Percentiles rank a stretch among this genome's conserved stretches.
phyloP scores from a whole-genome alignment of 2,888 invertebrate genomes.

The Cantharis lateralis region DNA sequence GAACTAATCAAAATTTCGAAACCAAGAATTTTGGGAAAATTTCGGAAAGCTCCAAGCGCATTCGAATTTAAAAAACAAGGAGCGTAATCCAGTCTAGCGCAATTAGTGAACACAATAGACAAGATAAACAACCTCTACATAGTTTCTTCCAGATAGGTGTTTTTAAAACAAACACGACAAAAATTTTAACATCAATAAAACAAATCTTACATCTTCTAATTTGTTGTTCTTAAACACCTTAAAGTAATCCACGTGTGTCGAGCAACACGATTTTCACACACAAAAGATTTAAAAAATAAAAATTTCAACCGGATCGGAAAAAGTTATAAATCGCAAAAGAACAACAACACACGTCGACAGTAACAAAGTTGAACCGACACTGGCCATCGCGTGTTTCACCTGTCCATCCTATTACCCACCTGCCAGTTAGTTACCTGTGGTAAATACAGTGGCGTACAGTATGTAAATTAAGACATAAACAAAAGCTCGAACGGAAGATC shows the following conservation, averaged over 20 bases:
- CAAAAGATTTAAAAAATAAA: background rate
- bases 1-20: background rate
- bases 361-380: slow-evolving; percentile 34
- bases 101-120: slow-evolving; percentile 1
- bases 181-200: background rate
- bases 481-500: background rate
- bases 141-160: background rate
- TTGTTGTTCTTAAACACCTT: background rate
- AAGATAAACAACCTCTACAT: background rate
- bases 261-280: slow-evolving; percentile 7
- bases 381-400: slow-evolving; percentile 42
- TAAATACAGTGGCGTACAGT: slow-evolving; percentile 18
- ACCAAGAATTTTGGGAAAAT: background rate
- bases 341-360: slow-evolving; percentile 22
- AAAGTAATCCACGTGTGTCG: background rate
- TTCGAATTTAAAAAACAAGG: background rate
- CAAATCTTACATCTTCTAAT: background rate
- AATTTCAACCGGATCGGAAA: background rate
- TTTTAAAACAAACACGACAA: background rate
- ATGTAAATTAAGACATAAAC: background rate
- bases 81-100: background rate
- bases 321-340: slow-evolving; percentile 5
- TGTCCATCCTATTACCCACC: slow-evolving; percentile 44
- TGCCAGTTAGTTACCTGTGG: slow-evolving; percentile 37
- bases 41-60: background rate